Base-by-base conservation (phyloP, 2,888 invertebrate species). In the Microctonus aethiopoides region DNA sequence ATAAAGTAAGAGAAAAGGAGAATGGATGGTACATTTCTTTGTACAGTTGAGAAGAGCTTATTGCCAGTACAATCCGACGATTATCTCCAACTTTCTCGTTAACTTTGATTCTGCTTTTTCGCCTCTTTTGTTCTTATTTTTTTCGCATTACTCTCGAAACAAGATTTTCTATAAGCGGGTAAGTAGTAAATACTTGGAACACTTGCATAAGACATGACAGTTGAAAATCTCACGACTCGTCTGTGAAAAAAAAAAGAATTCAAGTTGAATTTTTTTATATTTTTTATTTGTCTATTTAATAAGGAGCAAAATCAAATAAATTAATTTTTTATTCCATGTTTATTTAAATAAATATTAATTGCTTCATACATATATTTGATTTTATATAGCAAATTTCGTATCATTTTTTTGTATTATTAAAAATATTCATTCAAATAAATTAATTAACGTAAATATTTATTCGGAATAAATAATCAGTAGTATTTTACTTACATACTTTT, bases 141-240 rank as follows among this genome's bases (percentile, higher is more conserved):
- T 32, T 52, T 59, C 26, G 39, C n/a, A 11, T 13, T 11, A 34
- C 41, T 32, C 13, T 51, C n/a, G 16, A 29, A 5, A n/a, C 11
- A 52, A 16, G 41, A 20, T 26, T 56, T 22, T 39, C 5, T 20
- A 29, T 20, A 67, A 26, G 65, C 6, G 6, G 54, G 24, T 26
- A 29, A 32, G 70, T 70, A 67, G 36, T 70, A 70, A 51, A 39
- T 67, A 39, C 72, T 70, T n/a, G 70, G 72, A 34, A 72, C 72
- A 32, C 72, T 70, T 52, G 60, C 65, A 67, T 74, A 67, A 32
- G 69, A 67, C n/a, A 72, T 72, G 20, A 70, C 68, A 32, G 52
- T 71, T 26, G 68, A 68, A 41, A 70, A 71, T 13, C 57, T 63
- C 20, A 70, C 70, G 20, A 62, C 57, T 22, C 63, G 63, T 41